Conservation (phyloP, 2,113 vertebrate species). For the Xenus cinereus region DNA sequence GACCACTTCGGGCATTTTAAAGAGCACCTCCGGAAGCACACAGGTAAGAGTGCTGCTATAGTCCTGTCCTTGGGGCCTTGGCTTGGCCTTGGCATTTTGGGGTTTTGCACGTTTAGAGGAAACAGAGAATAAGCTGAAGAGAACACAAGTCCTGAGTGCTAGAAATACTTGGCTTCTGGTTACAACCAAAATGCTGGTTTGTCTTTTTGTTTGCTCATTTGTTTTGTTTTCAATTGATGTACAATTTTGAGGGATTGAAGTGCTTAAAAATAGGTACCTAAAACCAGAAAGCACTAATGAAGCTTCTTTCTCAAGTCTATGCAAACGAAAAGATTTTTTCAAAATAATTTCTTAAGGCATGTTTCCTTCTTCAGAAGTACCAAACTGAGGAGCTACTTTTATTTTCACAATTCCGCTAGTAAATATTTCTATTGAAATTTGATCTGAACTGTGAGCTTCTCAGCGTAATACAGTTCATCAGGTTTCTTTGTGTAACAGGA, state of each 20-base stretch:
- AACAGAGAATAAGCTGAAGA: too few species aligned
- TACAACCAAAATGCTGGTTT: neutral
- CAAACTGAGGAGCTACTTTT: neutral
- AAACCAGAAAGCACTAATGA: neutral
- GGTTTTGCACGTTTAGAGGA: neutral
- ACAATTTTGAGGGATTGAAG: neutral
- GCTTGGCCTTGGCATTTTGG: neutral
- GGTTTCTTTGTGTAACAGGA: neutral
- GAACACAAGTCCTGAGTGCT: neutral
- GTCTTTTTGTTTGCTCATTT: neutral
- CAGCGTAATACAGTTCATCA: neutral
- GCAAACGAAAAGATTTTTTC: neutral
- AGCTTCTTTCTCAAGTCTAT: neutral
- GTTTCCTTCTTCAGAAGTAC: neutral
- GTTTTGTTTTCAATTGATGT: neutral
- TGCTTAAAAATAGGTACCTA: neutral
- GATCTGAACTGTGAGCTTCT: neutral
- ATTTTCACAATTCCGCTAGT: neutral
- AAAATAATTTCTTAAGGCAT: neutral
- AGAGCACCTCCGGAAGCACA: constrained; percentile 96
- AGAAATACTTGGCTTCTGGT: neutral
- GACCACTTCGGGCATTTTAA: constrained; percentile 99
- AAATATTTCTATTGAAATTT: neutral
- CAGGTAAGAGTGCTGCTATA: constrained; percentile 74
- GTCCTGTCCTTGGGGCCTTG: neutral